Conservation (phyloP, 2,113 vertebrate species). For the Myiozetetes cayanensis region DNA sequence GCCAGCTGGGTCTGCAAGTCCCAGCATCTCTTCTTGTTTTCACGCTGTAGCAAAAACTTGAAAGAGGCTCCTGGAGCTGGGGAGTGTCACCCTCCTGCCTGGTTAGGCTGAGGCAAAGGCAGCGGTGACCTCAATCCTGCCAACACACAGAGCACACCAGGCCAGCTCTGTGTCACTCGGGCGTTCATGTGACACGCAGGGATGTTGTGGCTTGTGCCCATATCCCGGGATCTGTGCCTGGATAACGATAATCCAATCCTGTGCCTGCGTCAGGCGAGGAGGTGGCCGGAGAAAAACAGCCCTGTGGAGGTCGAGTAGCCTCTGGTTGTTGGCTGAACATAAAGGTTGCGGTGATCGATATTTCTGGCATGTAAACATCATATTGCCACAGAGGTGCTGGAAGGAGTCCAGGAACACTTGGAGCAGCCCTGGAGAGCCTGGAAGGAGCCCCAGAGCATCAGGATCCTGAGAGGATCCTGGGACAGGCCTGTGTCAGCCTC, state of each 20-base stretch:
- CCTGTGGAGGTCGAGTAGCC: background rate
- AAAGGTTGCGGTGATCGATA: background rate
- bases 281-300: background rate
- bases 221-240: background rate
- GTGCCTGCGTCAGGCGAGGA: background rate
- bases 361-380: background rate
- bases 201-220: rapidly evolving
- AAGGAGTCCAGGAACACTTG: background rate
- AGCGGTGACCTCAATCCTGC: background rate
- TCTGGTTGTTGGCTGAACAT: background rate
- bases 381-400: background rate
- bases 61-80: background rate
- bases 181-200: background rate
- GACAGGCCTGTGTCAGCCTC: background rate
- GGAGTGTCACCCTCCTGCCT: background rate
- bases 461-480: background rate
- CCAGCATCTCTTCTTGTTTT: background rate
- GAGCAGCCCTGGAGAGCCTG: background rate
- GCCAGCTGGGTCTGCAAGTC: background rate
- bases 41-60: background rate
- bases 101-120: background rate
- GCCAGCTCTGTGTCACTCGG: background rate
- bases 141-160: rapidly evolving
- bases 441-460: background rate
- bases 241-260: background rate